Conservation (phyloP, 2,113 vertebrate genomes). For the Brachypteracias leptosomus region DNA sequence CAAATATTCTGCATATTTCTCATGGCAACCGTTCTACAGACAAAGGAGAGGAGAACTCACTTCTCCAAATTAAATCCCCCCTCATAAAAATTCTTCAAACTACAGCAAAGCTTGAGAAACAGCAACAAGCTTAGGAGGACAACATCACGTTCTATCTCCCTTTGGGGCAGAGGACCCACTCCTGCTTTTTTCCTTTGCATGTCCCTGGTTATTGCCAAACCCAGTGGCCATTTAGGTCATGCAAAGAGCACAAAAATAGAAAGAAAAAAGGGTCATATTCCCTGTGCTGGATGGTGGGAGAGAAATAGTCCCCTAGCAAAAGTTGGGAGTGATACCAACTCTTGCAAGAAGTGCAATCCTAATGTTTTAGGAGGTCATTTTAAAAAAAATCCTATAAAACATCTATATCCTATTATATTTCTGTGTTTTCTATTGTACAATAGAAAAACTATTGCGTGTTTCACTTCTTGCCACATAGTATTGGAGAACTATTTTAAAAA, state of each 20-base stretch:
- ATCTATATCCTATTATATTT: slow-evolving; percentile 12
- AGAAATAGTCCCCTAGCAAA: not conserved
- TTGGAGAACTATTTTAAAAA: slow-evolving; percentile 54
- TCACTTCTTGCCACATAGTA: slow-evolving; percentile 40
- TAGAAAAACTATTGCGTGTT: slow-evolving; percentile 25
- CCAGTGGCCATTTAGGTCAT: not conserved
- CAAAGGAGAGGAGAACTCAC: not conserved
- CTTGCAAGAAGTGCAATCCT: not conserved
- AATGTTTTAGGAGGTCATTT: not conserved
- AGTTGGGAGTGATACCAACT: accelerated
- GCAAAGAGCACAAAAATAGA: not conserved
- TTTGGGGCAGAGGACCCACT: not conserved
- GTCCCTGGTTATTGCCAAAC: not conserved
- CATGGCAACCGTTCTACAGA: not conserved
- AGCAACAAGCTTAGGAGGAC: not conserved
- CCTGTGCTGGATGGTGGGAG: not conserved
- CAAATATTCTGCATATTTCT: not conserved
- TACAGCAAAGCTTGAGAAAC: not conserved
- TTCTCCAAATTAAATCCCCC: not conserved
- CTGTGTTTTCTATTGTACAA: not conserved
- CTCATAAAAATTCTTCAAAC: slow-evolving; percentile 1
- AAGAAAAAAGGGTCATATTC: not conserved
- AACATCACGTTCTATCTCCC: not conserved
- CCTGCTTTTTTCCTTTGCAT: not conserved
- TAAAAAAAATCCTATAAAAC: not conserved